Evolutionary conservation across 53 echinoderm and acorn worm genomes (phyloP), one percentile per base, ranked within the genome.

Genomic region (Hippasteria phrygiana): DNA sequence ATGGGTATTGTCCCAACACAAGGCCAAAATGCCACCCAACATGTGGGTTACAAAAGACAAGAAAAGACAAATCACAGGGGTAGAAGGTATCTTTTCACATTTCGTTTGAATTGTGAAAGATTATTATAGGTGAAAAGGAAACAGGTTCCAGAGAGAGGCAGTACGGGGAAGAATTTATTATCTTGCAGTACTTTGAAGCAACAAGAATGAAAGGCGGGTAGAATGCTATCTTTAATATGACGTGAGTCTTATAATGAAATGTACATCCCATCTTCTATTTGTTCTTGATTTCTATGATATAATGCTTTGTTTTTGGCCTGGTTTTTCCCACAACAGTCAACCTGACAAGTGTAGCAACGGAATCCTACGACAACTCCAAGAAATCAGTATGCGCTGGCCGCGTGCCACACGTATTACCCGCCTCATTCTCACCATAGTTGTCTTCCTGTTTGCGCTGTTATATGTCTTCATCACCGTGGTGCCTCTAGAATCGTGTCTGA

Each of bases 391-490:
- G 14, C 88, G 56, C 1, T 75, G 62, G 51, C 88, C 75, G 0
- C 45, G 74, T 0, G 75, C 88, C 35, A n/a, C 26, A 5, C 85
- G 51, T 51, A 69, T 71, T 51, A 27, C 71, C 37, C 91, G 91
- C 55, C 70, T 94, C 4, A 59, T 62, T 10, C 59, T 88, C 1
- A 88, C 94, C 4, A 39, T 71, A 26, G 62, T 80, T 17, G 70
- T 94, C 77, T 82, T 91, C 54, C 70, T 91, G 31, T 67, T 86
- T 29, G 94, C 94, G 0, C 42, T 84, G 20, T 77, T 78, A 5
- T 92, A 72, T 40, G 40, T 94, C 27, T 12, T 94, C 37, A 33
- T 86, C 47, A 89, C 94, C 27, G 24, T 94, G 35, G 32, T 94
- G 83, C 94, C 94, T 0, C 50, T 87, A 32, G 91, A 91, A 29